Percentiles rank a stretch among this genome's conserved stretches.
Conservation (phyloP, 2,888 invertebrate species). For the Melipona beecheii region DNA sequence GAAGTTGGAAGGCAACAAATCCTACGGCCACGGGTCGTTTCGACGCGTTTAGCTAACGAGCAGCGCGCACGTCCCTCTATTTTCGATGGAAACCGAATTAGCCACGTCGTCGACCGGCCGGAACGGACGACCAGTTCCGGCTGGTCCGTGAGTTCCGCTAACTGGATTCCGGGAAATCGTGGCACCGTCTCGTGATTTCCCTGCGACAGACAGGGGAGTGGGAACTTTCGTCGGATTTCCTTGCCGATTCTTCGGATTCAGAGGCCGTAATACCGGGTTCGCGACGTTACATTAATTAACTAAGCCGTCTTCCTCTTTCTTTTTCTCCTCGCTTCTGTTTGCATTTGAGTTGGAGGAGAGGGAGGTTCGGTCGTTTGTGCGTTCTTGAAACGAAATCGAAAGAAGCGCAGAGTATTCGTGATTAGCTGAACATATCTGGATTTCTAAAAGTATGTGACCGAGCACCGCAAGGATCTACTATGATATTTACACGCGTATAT, state of each 20-base stretch:
- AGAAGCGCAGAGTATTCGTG: no score
- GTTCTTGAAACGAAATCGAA: no score
- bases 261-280: not conserved
- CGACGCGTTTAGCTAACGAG: constrained; percentile 66
- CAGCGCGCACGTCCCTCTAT: constrained; percentile 50
- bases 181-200: constrained; percentile 45
- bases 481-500: no score
- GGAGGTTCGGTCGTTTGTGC: no score
- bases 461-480: no score
- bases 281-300: constrained; percentile 27
- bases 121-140: constrained; percentile 31
- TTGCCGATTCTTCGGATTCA: not conserved
- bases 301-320: not conserved
- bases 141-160: constrained; percentile 49
- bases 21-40: constrained; percentile 40
- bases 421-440: no score
- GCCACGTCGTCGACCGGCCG: constrained; percentile 30
- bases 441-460: no score
- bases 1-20: constrained; percentile 59
- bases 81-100: constrained; percentile 70
- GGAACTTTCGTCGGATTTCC: no score
- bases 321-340: not conserved
- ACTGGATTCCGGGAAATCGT: constrained; percentile 63
- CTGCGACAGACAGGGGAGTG: not conserved
- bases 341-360: no score